phyloP scores from a whole-genome alignment of 2,888 invertebrate species.

The Syritta pipiens region DNA sequence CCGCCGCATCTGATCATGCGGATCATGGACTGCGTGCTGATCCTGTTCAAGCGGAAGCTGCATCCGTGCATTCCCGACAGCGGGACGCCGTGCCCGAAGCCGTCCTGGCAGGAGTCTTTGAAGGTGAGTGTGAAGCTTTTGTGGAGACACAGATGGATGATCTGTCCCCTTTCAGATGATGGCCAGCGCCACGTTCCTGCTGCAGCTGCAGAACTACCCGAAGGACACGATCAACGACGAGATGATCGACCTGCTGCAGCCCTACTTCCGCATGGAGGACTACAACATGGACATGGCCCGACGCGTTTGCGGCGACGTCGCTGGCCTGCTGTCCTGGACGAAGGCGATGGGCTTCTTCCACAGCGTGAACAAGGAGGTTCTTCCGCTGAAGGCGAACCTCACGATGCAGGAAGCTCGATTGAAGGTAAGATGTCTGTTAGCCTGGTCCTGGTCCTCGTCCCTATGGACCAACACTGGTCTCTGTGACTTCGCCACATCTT shows the following conservation, averaged over 20 bases:
- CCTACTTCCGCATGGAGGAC: slow-evolving; percentile 97
- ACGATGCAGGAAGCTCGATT: slow-evolving; percentile 93
- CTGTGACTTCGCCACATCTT: background rate
- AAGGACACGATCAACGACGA: slow-evolving; percentile 98
- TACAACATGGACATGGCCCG: slow-evolving; percentile 98
- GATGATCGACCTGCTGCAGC: slow-evolving; percentile 94
- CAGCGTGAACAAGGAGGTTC: slow-evolving; percentile 96
- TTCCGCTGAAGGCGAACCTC: slow-evolving; percentile 95
- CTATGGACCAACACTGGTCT: background rate
- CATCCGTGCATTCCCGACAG: slow-evolving; percentile 91
- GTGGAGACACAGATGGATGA: background rate
- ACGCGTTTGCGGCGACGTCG: slow-evolving; percentile 97
- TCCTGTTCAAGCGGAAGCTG: slow-evolving; percentile 93
- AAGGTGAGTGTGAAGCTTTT: slow-evolving; percentile 82
- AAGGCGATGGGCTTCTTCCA: slow-evolving; percentile 98
- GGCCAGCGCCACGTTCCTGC: slow-evolving; percentile 95
- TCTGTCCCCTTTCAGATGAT: slow-evolving; percentile 85
- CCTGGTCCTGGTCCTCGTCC: no score
- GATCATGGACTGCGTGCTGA: slow-evolving; percentile 97
- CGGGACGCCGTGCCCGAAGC: slow-evolving; percentile 90
- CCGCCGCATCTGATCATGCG: slow-evolving; percentile 98
- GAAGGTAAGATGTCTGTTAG: no score
- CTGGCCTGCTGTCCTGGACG: slow-evolving; percentile 96
- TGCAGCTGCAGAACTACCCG: slow-evolving; percentile 95
- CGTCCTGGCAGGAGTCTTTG: slow-evolving; percentile 97